Evolutionary conservation across 1,140 invertebrate species (phyloP), one percentile per base, ranked within the genome.

Genomic region (Elysia chlorotica): DNA sequence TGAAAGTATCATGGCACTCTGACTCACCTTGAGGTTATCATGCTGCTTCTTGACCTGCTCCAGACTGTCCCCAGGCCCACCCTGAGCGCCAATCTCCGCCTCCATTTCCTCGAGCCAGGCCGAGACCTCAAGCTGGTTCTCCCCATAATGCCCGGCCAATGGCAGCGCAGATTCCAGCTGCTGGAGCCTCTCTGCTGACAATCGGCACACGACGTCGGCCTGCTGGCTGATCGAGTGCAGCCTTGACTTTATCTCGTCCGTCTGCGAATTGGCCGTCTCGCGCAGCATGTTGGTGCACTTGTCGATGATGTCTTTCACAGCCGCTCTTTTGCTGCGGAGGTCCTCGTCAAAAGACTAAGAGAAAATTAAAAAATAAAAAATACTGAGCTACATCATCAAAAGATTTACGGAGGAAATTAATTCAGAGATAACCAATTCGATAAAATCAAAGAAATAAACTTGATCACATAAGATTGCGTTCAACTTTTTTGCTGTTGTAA

Each of bases 41-140:
- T 98, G 96, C 85, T 99, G 96, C 81, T 93, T 92, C 10, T 93
- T 94, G 71, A 99, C 96, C 76, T 97, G 92, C 81, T 98, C 95
- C 1, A 96, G 93, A 71, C 95, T 89, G 19, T 85, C 79, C n/a
- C 98, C 88, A 0, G 94, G 94, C 6, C 96, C 95, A 89, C 95
- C 94, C 30, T 96, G 95, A 37, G 98, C 86, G 83, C 95, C 92
- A 4, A 98, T 91, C 87, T 99, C 96, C 6, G 85, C 81, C 75
- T 86, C 85, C 89, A 97, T 96, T 78, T 96, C 96, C 79, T 96
- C 94, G 74, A 99, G 87, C 97, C 97, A 99, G 31, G 92, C 91
- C 19, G 92, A 91, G 0, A 99, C 86, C 35, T 96, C 96, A 38
- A 92, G 91, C 80, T 99, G 97, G 2, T 95, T 96, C 77, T 98